Evolutionary conservation across 2,888 invertebrate genomes (phyloP).

Genomic region (Clostera curtula): DNA sequence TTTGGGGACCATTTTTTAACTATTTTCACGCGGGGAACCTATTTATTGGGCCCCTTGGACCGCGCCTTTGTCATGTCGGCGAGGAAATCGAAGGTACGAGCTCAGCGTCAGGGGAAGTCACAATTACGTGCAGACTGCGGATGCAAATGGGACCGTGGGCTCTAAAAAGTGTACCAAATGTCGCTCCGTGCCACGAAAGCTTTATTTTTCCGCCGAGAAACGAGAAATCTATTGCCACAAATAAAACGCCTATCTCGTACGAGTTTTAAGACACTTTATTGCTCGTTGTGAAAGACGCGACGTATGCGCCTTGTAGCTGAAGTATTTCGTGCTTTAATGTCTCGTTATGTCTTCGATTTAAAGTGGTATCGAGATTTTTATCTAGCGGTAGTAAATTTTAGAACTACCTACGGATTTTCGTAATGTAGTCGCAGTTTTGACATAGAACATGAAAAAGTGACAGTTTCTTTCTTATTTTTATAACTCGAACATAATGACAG

Average conservation of each 20-base stretch:
- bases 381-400: no score
- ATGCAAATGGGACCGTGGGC: slow-evolving; percentile 66
- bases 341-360: slow-evolving; percentile 22
- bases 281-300: slow-evolving; percentile 38
- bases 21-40: slow-evolving; percentile 58
- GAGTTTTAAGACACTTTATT: slow-evolving; percentile 57
- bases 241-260: slow-evolving; percentile 64
- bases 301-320: slow-evolving; percentile 28
- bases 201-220: slow-evolving; percentile 66
- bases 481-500: no score
- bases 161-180: slow-evolving; percentile 58
- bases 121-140: slow-evolving; percentile 66
- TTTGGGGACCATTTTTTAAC: slow-evolving; percentile 52
- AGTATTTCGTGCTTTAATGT: slow-evolving; percentile 24
- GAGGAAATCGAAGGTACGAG: slow-evolving; percentile 65
- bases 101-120: slow-evolving; percentile 44
- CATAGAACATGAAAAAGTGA: no score
- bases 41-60: slow-evolving; percentile 68
- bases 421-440: no score
- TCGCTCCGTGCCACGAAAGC: slow-evolving; percentile 48
- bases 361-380: no score
- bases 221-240: slow-evolving; percentile 64
- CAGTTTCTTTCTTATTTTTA: no score
- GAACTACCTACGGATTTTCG: no score
- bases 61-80: slow-evolving; percentile 70